Conservation (phyloP, 2,888 invertebrate species). For the Zygogramma bicolorata region DNA sequence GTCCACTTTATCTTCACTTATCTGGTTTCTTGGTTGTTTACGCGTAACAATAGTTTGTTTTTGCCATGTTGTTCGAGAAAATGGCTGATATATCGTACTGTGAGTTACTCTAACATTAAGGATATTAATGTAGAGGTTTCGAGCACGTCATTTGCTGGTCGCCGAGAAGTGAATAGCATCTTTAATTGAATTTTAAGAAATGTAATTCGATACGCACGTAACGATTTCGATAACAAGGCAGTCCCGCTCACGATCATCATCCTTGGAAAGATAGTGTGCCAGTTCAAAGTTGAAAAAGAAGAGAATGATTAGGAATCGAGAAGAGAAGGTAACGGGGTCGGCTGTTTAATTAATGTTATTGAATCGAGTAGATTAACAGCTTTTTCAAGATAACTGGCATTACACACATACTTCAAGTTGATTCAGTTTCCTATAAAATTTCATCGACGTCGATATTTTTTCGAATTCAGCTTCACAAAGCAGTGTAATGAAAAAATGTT, state of each 20-base stretch:
- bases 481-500: too few species aligned
- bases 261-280: neutral
- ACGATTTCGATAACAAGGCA: neutral
- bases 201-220: neutral
- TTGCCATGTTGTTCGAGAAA: neutral
- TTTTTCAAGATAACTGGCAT: too few species aligned
- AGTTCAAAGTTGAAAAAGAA: too few species aligned
- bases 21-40: slow-evolving; percentile 28
- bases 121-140: neutral
- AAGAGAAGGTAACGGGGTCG: too few species aligned
- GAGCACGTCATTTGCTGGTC: neutral
- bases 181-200: neutral
- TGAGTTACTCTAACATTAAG: neutral
- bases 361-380: too few species aligned
- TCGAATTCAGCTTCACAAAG: too few species aligned
- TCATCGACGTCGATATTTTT: too few species aligned
- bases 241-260: neutral
- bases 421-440: too few species aligned
- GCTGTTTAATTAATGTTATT: too few species aligned
- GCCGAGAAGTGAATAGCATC: neutral
- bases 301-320: too few species aligned
- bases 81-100: neutral
- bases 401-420: too few species aligned
- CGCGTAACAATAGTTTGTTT: slow-evolving; percentile 24
- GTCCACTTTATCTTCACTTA: slow-evolving; percentile 19